Conservation (phyloP, 2,113 vertebrate species). For the Podocnemis expansa region DNA sequence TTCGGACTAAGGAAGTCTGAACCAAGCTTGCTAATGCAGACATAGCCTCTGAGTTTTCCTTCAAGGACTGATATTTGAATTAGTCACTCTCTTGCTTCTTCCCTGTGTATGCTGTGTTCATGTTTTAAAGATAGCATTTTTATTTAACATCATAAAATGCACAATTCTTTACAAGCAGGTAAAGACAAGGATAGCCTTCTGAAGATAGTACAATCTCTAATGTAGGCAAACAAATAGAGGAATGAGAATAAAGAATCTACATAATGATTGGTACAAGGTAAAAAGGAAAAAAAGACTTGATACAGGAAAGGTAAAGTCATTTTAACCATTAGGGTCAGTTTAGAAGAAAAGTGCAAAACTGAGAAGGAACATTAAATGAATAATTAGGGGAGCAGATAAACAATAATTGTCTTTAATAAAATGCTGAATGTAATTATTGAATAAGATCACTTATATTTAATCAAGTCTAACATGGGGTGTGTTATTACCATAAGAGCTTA, state of each 20-base stretch:
- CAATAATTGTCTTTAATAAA: background rate
- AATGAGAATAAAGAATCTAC: background rate
- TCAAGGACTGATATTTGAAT: background rate
- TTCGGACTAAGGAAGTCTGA: no score
- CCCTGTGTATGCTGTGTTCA: background rate
- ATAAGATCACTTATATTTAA: background rate
- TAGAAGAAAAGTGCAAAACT: background rate
- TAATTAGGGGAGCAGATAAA: background rate
- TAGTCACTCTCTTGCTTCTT: background rate
- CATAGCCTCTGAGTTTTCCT: background rate
- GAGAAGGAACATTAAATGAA: background rate
- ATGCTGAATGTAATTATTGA: background rate
- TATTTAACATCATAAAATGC: background rate
- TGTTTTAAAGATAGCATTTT: background rate
- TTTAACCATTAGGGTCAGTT: fast-evolving
- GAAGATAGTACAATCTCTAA: background rate
- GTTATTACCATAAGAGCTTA: background rate
- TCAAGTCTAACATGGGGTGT: background rate
- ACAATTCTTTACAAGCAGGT: background rate
- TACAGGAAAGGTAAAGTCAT: background rate
- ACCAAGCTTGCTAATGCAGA: no score
- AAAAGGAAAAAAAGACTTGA: background rate
- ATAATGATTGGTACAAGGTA: background rate
- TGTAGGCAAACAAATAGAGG: background rate
- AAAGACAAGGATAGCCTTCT: background rate